Evolutionary conservation across 2,113 vertebrate species (phyloP), one percentile per base, ranked within the genome.

Genomic region (Solea solea): DNA sequence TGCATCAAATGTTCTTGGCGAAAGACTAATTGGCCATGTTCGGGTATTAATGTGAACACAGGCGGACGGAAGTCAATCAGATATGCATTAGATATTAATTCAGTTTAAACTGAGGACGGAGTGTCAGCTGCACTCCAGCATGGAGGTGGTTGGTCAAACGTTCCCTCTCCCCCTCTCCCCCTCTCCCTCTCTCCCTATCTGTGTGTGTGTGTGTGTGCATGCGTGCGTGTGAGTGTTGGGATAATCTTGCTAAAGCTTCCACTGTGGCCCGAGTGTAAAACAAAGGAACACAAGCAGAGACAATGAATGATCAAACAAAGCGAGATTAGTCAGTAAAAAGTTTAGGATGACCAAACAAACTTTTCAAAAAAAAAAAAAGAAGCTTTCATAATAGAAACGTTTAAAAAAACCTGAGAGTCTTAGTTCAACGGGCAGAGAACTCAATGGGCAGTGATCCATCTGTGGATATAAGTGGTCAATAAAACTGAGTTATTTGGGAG

Each of bases 71-170:
- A 63, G 81, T 72, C 76, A 75, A 83, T 87, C 75, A 83, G 77
- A 86, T 82, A 80, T 83, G 75, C 83, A 85, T 87, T 65, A 87
- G 67, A 59, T 81, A 81, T 84, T 88, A 83, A 86, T 86, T 83
- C 68, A 72, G 21, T 74, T 83, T 58, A 8, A 74, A 82, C 54
- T 34, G 64, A 62, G 13, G 51, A 67, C 72, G 57, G 42, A 34
- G 21, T 52, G 65, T 78, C 66, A 78, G 74, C 64, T 60, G 58
- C 3, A 10, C 34, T 62, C 44, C 46, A 45, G 75, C 50, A 72
- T 51, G 50, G 34, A 65, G 63, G 14, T 42, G 75, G 58, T 48
- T 56, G 64, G 42, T 68, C 68, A 78, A 61, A 56, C 48, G 14
- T 13, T 80, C 52, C n/a, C 11, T 28, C 25, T 54, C 10, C 14